Base-by-base conservation (phyloP, 1,140 invertebrate genomes). In the Meloidogyne hapla region DNA sequence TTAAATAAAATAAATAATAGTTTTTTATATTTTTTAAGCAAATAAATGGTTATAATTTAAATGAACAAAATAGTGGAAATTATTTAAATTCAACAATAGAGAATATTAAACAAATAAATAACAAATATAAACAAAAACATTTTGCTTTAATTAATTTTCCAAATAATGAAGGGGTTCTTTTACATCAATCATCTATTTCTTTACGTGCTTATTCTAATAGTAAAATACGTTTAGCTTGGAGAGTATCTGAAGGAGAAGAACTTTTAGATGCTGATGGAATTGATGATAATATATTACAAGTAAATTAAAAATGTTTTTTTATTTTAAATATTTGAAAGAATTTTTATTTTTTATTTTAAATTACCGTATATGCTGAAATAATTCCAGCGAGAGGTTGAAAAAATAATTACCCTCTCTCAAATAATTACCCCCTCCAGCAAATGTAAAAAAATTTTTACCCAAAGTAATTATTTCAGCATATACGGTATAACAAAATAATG, bases 161-260 rank as follows among this genome's bases (percentile, higher is more conserved):
- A 9, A 79, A 83, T 48, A 62, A 42, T 21, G 80, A 81, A 69
- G 80, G 80, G 10, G 69, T 81, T 33, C 67, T 81, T 45, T 61
- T 81, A n/a, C 80, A 81, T 48, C 80, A 81, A 64, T 64, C 77
- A 18, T 76, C 40, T 28, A 83, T 81, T 62, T n/a, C 23, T 18
- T 40, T 40, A 61, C 74, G 26, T 12, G 33, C 78, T 5, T 42
- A 81, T 61, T 21, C 64, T 21, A 74, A 74, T n/a, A 81, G 77
- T 40, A 61, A 62, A 28, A 80, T 80, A 21, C 45, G 81, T 62
- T 56, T 81, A 18, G 81, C 73, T 25, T 81, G 80, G 80, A 42
- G 81, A 63, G 81, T 83, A 8, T 76, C 77, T 45, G 80, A 81
- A 70, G 81, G 81, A 40, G 81, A 81, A 48, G 80, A 81, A 42